Conservation (phyloP, 2,888 invertebrate species). For the Drosophila subquinaria region DNA sequence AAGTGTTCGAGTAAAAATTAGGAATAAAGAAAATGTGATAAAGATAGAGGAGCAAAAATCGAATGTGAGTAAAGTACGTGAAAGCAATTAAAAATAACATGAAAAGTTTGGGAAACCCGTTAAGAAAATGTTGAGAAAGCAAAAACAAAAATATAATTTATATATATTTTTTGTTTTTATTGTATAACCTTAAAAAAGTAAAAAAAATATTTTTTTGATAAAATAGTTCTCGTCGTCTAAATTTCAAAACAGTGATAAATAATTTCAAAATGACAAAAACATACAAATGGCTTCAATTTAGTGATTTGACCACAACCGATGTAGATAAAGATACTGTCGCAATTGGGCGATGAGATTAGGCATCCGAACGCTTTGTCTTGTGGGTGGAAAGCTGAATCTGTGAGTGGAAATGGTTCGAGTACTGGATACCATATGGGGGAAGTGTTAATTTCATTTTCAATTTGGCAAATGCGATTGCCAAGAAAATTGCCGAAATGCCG, state of each 20-base stretch:
- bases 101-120: too few relatives aligned
- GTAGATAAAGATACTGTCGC: constrained; percentile 41
- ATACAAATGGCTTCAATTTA: constrained; percentile 81
- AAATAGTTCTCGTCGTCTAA: too few relatives aligned
- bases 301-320: constrained; percentile 67
- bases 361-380: constrained; percentile 41
- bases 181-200: too few relatives aligned
- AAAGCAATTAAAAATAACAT: too few relatives aligned
- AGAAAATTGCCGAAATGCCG: constrained; percentile 79
- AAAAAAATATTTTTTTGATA: too few relatives aligned
- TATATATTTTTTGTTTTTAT: too few relatives aligned
- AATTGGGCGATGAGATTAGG: constrained; percentile 31
- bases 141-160: too few relatives aligned
- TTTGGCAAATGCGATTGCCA: constrained; percentile 76
- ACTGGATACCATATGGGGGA: constrained; percentile 23
- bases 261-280: constrained; percentile 70
- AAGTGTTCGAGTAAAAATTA: too few relatives aligned
- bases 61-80: too few relatives aligned
- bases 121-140: too few relatives aligned
- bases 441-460: constrained; percentile 82
- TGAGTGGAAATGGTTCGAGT: constrained; percentile 8
- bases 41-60: too few relatives aligned
- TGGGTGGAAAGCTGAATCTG: constrained; percentile 33
- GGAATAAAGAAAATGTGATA: too few relatives aligned
- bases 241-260: background rate